These are phyloP conservation scores for Heliconius congener DNA, from an alignment of 1,140 invertebrate species.

Conservation along the genomic window DNA sequence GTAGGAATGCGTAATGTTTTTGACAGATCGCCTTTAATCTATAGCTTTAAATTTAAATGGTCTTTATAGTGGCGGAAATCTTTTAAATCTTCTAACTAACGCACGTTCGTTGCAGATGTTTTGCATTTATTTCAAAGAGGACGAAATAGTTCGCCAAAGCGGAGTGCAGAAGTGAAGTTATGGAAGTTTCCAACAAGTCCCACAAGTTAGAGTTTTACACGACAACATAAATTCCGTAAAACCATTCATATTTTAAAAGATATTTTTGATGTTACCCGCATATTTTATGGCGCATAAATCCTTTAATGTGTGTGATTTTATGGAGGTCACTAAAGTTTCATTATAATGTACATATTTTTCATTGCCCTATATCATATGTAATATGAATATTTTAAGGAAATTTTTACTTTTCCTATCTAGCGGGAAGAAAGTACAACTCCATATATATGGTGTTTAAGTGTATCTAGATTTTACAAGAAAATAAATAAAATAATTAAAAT, in stretches of 20 bases:
- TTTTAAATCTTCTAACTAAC: conserved; percentile 62
- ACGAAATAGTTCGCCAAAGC: conserved; percentile 29
- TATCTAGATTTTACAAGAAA: neutral
- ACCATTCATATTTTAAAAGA: conserved; percentile 8
- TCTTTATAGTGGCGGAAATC: conserved; percentile 55
- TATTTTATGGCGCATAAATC: conserved; percentile 3
- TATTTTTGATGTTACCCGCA: conserved; percentile 7
- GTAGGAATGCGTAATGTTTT: conserved; percentile 73
- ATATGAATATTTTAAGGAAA: too few relatives aligned
- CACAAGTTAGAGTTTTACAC: neutral
- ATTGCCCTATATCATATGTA: neutral
- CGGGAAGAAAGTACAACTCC: neutral
- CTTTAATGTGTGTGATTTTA: conserved; percentile 1
- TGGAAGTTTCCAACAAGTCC: conserved; percentile 6
- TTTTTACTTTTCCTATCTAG: too few relatives aligned
- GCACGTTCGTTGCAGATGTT: conserved; percentile 53
- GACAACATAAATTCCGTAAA: conserved; percentile 5
- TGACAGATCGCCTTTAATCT: conserved; percentile 70
- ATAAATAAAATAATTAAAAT: neutral
- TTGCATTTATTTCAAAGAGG: conserved; percentile 41
- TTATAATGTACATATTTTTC: neutral
- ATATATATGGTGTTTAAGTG: too few relatives aligned
- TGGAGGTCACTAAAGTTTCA: neutral
- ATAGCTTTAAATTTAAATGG: conserved; percentile 62
- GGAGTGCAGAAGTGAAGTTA: conserved; percentile 1